These are phyloP conservation scores for Fissipunctia ypsillon DNA, from an alignment of 2,888 invertebrate species.

Conservation along the genomic window DNA sequence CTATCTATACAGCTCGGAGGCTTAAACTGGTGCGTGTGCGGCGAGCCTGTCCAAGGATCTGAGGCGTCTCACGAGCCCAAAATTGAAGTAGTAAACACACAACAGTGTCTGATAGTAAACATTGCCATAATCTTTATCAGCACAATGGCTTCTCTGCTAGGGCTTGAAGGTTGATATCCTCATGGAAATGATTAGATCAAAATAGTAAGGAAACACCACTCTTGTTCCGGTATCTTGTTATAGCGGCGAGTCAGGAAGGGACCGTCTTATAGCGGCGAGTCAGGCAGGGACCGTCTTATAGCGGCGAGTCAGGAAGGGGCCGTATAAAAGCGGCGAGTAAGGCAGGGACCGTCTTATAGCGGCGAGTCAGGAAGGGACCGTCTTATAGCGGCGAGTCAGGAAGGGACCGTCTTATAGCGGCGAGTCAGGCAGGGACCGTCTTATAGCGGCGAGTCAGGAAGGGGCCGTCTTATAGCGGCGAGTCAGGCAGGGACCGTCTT, in stretches of 20 bases:
- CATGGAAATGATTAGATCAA: neutral
- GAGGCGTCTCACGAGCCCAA: neutral
- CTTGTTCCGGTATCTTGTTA: neutral
- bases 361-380: too few relatives aligned
- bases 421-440: too few relatives aligned
- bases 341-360: too few relatives aligned
- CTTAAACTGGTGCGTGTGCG: conserved; percentile 47
- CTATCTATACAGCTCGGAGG: neutral
- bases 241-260: neutral
- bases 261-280: neutral
- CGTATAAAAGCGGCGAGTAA: too few relatives aligned
- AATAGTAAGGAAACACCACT: neutral
- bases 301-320: too few relatives aligned
- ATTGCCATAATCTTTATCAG: neutral
- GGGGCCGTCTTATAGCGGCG: too few relatives aligned
- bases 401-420: too few relatives aligned
- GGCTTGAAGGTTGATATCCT: neutral
- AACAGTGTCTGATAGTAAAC: neutral
- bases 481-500: too few relatives aligned
- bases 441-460: too few relatives aligned
- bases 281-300: too few relatives aligned
- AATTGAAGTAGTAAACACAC: neutral
- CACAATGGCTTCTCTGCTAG: neutral
- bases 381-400: too few relatives aligned
- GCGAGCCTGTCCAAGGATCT: conserved; percentile 13